Base-by-base conservation (phyloP, 2,888 invertebrate species). In the Harpalus rufipes region DNA sequence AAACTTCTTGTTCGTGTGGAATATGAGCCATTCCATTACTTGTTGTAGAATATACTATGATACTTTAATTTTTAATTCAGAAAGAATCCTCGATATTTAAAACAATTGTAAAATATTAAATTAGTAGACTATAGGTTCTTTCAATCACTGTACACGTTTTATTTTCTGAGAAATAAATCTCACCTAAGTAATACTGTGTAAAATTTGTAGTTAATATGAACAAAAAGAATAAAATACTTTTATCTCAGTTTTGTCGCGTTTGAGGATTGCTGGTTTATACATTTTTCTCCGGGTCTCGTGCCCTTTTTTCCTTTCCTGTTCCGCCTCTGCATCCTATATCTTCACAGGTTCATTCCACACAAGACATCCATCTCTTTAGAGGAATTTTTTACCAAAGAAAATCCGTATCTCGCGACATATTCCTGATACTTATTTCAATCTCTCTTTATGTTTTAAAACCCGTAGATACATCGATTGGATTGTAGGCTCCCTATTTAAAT, bases 281-380 rank as follows among this genome's bases (percentile, higher is more conserved):
- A 74, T 16, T 74, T 32, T 32, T 5, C 32, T 12, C 16, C 41
- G 39, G 63, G 18, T 12, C 10, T 18, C 10, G 25, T 10, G 25
- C 25, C 63, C 72, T 16, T 32, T 12, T 32, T 58, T 12, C 56
- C 51, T 68, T 18, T 41, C 51, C 41, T 21, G 63, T 51, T 21
- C 18, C 63, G 63, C 68, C 25, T 56, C 68, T 82, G 72, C 59
- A 82, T 74, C 72, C 72, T 74, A 82, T 59, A 82, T 51, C 44
- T 51, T 51, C 44, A 59, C 82, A 74, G 82, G 74, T 82, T 82
- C 82, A 82, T 82, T 82, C 72, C 74, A 72, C 63, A 63, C 25
- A 21, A 63, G 59, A 63, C 21, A 51, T 51, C 44, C 44, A 51
- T 51, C 44, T 51, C 10, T 51, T 51, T 51, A 51, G 25, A 18